phyloP scores from a whole-genome alignment of 2,113 vertebrate genomes.

The Vulpes lagopus region DNA sequence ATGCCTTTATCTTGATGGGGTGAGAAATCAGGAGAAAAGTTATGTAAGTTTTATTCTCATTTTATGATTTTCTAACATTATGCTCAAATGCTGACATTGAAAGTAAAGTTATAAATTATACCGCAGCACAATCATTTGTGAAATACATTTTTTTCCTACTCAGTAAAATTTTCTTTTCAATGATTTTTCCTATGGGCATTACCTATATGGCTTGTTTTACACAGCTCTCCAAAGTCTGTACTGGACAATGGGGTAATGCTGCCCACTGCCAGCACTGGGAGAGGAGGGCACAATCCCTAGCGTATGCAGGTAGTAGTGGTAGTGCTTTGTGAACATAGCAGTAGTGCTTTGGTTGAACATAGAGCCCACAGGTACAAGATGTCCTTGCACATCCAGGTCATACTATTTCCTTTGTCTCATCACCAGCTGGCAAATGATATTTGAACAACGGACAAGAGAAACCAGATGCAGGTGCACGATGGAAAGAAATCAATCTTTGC shows the following conservation, averaged over 20 bases:
- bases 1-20: background rate
- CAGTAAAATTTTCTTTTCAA: background rate
- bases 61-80: background rate
- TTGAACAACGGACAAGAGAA: slow-evolving; percentile 1
- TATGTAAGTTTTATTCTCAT: background rate
- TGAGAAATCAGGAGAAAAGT: background rate
- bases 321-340: no score
- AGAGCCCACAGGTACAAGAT: background rate
- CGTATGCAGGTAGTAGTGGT: no score
- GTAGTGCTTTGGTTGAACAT: background rate
- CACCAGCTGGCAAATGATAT: background rate
- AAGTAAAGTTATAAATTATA: slow-evolving; percentile 6
- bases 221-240: background rate
- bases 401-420: background rate
- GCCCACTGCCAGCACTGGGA: background rate
- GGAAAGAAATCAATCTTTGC: background rate
- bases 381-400: background rate
- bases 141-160: background rate
- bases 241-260: background rate
- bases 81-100: background rate
- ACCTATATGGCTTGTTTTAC: background rate
- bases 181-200: background rate
- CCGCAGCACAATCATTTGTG: background rate
- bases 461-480: background rate
- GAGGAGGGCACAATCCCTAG: background rate